Conservation (phyloP, 2,888 invertebrate genomes). For the Helicoverpa assulta region DNA sequence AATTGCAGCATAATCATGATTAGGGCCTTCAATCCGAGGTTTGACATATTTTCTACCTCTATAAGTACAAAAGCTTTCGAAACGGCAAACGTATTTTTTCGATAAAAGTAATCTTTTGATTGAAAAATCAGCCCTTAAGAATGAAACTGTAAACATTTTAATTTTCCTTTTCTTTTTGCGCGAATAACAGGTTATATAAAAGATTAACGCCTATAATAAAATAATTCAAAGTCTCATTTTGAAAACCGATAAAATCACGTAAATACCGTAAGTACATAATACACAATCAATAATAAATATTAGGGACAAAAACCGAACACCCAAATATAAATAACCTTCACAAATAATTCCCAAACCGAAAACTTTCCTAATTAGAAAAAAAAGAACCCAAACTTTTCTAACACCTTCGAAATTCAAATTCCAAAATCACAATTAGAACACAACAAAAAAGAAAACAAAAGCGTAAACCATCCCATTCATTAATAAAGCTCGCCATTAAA, state of each 20-base stretch:
- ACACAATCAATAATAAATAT: background rate
- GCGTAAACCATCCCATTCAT: constrained; percentile 25
- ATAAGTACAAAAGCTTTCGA: no score
- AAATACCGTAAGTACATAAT: background rate
- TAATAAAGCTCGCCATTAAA: constrained; percentile 1
- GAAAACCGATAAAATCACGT: background rate
- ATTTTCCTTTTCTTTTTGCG: no score
- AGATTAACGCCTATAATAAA: no score
- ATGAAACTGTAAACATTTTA: no score
- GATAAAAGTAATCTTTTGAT: no score
- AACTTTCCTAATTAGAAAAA: constrained; percentile 19
- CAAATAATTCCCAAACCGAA: background rate
- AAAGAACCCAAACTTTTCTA: constrained; percentile 16
- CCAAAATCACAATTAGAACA: background rate
- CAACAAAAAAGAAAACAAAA: background rate
- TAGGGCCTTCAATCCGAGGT: no score
- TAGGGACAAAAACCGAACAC: background rate
- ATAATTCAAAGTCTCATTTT: no score
- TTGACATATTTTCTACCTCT: no score
- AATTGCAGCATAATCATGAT: background rate
- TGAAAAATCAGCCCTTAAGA: no score
- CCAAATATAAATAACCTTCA: background rate
- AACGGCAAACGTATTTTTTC: no score
- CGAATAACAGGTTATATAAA: no score
- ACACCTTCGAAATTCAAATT: constrained; percentile 12